phyloP scores from a whole-genome alignment of 2,113 vertebrate genomes.

The Muntiacus reevesi region DNA sequence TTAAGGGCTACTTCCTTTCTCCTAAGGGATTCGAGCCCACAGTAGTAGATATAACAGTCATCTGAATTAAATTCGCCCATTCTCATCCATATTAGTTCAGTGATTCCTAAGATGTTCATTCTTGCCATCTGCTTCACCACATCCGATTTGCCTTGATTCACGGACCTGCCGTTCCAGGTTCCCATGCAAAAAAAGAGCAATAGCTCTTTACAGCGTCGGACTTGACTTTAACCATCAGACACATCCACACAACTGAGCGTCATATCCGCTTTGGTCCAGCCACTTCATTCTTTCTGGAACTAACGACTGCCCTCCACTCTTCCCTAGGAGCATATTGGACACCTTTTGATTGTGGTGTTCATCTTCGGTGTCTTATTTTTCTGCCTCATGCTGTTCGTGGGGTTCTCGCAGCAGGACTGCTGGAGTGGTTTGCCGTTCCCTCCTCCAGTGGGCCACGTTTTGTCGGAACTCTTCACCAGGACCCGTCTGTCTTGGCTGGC shows the following conservation, averaged over 20 bases:
- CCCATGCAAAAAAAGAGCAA: too few relatives aligned
- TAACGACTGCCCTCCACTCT: not conserved
- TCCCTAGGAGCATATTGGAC: not conserved
- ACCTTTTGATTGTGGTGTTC: not conserved
- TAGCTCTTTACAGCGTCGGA: rapidly evolving
- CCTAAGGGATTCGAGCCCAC: not conserved
- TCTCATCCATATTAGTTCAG: not conserved
- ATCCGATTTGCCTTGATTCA: not conserved
- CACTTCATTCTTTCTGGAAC: not conserved
- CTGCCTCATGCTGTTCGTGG: not conserved
- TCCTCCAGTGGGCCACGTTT: not conserved
- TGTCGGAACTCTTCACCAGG: not conserved
- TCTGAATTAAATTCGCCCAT: not conserved
- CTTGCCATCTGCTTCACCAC: not conserved
- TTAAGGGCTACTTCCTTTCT: not conserved
- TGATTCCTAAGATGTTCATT: not conserved
- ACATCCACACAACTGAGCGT: not conserved
- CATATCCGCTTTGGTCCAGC: not conserved
- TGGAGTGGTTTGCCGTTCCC: not conserved
- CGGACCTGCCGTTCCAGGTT: not conserved
- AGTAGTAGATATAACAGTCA: not conserved
- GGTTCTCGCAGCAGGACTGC: not conserved
- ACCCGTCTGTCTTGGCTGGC: not conserved
- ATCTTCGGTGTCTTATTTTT: not conserved
- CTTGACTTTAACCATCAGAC: not conserved